Evolutionary conservation across 1,140 invertebrate species (phyloP), one percentile per base, ranked within the genome.

Genomic region (Drosophila ficusphila): DNA sequence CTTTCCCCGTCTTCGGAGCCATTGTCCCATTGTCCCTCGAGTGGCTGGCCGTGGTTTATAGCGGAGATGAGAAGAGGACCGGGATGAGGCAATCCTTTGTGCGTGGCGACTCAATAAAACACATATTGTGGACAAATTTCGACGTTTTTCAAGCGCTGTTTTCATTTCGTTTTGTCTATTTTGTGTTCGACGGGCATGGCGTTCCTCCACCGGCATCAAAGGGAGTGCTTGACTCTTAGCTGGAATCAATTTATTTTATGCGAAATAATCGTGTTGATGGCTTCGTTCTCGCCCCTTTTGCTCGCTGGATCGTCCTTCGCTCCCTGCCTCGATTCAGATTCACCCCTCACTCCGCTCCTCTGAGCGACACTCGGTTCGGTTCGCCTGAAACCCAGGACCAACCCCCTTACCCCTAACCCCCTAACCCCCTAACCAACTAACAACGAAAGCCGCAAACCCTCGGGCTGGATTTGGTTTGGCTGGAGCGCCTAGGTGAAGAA

Each of bases 211-310:
- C 27, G 52, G 48, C 31, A 41, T 76, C 58, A 88, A 88, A 78
- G 70, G 77, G 81, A 70, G 71, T 88, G 77, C 83, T 88, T 85
- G 89, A 90, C 89, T 90, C 85, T 89, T 89, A 90, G 74, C 89
- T 74, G 79, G 79, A 89, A 90, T 90, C 79, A 90, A 90, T 90
- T 90, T 90, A 90, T 90, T 90, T 89, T 90, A 89, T 90, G 89
- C 89, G 89, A 89, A 90, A 90, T 90, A 89, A 86, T 89, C 89
- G 78, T 90, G 89, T 90, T 90, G 89, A 90, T 90, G 89, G 89
- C 81, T 89, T 73, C 74, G 89, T 86, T 58, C 75, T 90, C 83
- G 83, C 89, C 89, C 89, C 73, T 86, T 90, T 86, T 81, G 46
- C 54, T 56, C 57, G 41, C 39, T 74, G 23, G 49, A 29, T 41